Base-by-base conservation (phyloP, 2,113 vertebrate genomes). In the Engraulis encrasicolus region DNA sequence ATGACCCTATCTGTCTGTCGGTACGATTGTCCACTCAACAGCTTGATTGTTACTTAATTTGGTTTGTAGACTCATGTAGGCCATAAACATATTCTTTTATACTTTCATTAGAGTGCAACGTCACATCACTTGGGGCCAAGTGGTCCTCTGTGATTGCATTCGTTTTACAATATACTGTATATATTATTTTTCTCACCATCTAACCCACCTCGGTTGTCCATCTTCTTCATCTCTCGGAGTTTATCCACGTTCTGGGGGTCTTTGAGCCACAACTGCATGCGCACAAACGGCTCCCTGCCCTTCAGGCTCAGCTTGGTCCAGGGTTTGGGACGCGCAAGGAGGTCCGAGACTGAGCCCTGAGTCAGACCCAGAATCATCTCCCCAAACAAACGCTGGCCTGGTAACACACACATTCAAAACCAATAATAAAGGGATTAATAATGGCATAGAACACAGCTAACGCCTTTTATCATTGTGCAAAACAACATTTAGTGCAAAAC, bases 251-350 rank as follows among this genome's bases (percentile, higher is more conserved):
- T 99, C 93, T 97, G 97, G 87, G 98, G 97, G 87, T 99, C 97
- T 50, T 97, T 97, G 78, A 99, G 95, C 98, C 98, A 99, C n/a
- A 96, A 93, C 92, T 97, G 96, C 96, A 97, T 97, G 20, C 96
- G 96, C 77, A 97, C 95, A 83, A 97, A 97, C 66, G 96, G 96
- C 82, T 97, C 96, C 88, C 95, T 93, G 74, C 96, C 98, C 92
- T 99, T 99, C 87, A 98, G 94, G 86, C 98, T 99, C 87, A 99
- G 96, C 92, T 99, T 99, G 92, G 97, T 97, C 98, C 98, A 99
- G 90, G 98, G 98, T 93, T 99, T 99, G 0, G 98, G 98, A 82
- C 96, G 96, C 86, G 98, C 97, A 88, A 99, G 96, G 82, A 99
- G 97, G 94, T 99, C 98, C 38, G 98, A 99, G 91, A 99, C 98